Conservation (phyloP, 2,113 vertebrate species). For the Oncorhynchus mykiss region DNA sequence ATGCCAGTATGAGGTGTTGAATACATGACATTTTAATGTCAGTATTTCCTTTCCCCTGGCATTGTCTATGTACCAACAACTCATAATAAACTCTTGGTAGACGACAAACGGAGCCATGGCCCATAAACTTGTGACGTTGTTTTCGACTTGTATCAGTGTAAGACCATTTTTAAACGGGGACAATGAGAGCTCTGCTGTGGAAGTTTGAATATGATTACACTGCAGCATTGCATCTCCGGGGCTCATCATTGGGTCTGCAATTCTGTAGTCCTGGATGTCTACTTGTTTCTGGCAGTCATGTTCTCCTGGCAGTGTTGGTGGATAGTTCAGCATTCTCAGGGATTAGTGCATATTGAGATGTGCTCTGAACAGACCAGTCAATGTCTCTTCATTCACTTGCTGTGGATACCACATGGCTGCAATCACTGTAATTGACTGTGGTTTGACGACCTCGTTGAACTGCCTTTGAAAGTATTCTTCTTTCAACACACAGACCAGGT, state of each 20-base stretch:
- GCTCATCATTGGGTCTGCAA: background rate
- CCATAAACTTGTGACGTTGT: background rate
- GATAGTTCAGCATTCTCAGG: background rate
- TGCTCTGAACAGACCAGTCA: constrained; percentile 31
- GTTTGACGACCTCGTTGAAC: constrained; percentile 30
- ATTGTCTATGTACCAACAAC: background rate
- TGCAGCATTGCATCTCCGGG: background rate
- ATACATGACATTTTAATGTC: background rate
- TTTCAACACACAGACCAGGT: background rate
- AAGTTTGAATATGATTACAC: background rate
- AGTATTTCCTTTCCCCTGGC: background rate
- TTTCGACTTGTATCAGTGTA: background rate
- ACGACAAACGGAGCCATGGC: background rate
- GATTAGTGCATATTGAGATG: constrained; percentile 16
- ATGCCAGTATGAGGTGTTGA: no score
- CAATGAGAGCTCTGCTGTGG: background rate
- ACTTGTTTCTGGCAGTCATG: background rate
- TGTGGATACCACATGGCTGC: constrained; percentile 43
- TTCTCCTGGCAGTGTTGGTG: constrained; percentile 12
- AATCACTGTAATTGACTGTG: constrained; percentile 58
- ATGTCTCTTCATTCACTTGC: constrained; percentile 5
- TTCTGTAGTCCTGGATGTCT: background rate
- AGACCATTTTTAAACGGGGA: background rate
- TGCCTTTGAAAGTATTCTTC: background rate
- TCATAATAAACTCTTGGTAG: background rate